These are phyloP conservation scores for Drosophila cyrtoloma DNA, from an alignment of 2,888 invertebrate genomes.

Conservation along the genomic window DNA sequence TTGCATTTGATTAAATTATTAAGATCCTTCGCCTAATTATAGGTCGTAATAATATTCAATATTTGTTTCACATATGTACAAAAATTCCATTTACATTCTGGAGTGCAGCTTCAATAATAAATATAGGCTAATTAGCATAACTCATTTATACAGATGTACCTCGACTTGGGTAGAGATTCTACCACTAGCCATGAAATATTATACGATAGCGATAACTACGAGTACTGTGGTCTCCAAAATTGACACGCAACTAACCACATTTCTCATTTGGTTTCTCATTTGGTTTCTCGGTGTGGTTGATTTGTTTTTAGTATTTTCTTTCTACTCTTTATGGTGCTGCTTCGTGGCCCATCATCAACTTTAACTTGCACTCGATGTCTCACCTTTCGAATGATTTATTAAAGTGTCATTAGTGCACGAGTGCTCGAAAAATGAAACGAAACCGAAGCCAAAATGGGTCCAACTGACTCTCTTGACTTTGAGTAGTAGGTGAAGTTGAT, in stretches of 20 bases:
- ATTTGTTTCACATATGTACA: background rate
- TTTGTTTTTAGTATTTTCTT: constrained; percentile 35
- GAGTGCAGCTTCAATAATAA: constrained; percentile 20
- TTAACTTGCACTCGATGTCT: constrained; percentile 82
- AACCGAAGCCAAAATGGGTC: constrained; percentile 64
- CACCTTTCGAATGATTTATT: constrained; percentile 85
- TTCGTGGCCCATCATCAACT: constrained; percentile 70
- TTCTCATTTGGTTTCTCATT: constrained; percentile 75
- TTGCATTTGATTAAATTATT: background rate
- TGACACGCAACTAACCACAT: constrained; percentile 62
- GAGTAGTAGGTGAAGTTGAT: constrained; percentile 58
- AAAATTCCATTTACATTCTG: constrained; percentile 22
- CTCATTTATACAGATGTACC: constrained; percentile 23
- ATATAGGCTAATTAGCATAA: constrained; percentile 44
- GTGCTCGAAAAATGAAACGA: constrained; percentile 77
- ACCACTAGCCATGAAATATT: constrained; percentile 40
- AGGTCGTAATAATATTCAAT: background rate
- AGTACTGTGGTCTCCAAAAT: constrained; percentile 33
- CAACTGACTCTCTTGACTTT: constrained; percentile 55
- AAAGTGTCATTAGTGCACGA: constrained; percentile 83
- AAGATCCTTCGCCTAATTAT: background rate
- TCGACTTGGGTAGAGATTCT: constrained; percentile 16
- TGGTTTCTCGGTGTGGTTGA: constrained; percentile 45
- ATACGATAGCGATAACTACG: constrained; percentile 41
- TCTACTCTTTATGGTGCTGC: constrained; percentile 48